Conservation (phyloP, 2,888 invertebrate species). For the Ochropacha duplaris region DNA sequence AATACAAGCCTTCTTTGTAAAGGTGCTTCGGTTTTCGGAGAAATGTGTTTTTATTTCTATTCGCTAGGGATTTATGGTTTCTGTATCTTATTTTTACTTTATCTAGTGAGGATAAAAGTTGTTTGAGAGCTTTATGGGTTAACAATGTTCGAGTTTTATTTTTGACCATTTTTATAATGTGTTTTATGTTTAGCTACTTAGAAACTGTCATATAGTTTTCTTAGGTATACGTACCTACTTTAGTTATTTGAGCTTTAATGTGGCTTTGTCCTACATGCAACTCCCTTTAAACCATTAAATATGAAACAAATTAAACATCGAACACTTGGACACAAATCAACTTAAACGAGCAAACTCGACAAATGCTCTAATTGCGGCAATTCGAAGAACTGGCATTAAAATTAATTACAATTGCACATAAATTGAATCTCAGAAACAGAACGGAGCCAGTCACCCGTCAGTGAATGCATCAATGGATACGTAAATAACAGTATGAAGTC, state of each 20-base stretch:
- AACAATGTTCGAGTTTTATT: too few species aligned
- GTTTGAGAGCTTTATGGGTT: too few species aligned
- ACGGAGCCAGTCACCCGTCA: neutral
- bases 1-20: slow-evolving; percentile 26
- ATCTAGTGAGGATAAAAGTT: neutral
- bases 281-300: too few species aligned
- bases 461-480: slow-evolving; percentile 1
- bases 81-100: neutral
- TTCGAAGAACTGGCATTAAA: neutral
- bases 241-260: too few species aligned
- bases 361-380: neutral
- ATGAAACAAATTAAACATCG: neutral
- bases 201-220: too few species aligned
- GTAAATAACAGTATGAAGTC: slow-evolving; percentile 27
- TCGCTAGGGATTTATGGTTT: slow-evolving; percentile 12
- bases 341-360: neutral
- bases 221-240: too few species aligned
- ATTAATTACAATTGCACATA: slow-evolving; percentile 18
- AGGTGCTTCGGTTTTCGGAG: slow-evolving; percentile 22
- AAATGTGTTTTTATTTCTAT: slow-evolving; percentile 29
- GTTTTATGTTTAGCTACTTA: too few species aligned
- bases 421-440: neutral
- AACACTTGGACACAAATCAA: neutral
- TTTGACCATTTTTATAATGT: too few species aligned
- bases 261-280: too few species aligned